Conservation (phyloP, 2,113 vertebrate genomes). For the Carassius gibelio region DNA sequence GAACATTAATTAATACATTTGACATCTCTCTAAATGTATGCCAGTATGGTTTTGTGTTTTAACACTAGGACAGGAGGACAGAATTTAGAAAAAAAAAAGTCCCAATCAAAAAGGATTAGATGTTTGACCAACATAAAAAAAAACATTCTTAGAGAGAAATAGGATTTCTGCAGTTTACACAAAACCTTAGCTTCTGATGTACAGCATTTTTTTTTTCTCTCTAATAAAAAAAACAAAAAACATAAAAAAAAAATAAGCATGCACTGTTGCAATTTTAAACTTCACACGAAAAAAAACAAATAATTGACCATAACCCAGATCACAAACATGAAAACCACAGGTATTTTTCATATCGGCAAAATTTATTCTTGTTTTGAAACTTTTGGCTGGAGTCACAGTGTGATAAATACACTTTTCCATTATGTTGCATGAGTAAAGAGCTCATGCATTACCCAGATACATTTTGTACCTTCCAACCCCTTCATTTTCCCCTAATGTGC, state of each 20-base stretch:
- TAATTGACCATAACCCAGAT: background rate
- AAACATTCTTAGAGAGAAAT: background rate
- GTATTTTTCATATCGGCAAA: background rate
- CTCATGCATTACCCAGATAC: background rate
- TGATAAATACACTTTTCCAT: conserved; percentile 28
- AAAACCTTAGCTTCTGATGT: background rate
- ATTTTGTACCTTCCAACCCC: conserved; percentile 34
- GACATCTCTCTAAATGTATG: too few relatives aligned
- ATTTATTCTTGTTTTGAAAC: background rate
- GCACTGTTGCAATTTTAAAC: background rate
- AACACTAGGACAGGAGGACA: background rate
- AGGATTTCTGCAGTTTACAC: background rate
- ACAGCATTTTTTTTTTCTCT: background rate
- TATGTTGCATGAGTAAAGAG: background rate
- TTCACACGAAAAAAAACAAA: background rate
- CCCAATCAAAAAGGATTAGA: too few relatives aligned
- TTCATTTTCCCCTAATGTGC: conserved; percentile 22
- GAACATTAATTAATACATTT: too few relatives aligned
- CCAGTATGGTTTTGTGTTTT: background rate
- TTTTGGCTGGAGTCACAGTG: background rate
- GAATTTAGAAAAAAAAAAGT: background rate
- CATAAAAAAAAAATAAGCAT: background rate
- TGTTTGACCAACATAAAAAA: too few relatives aligned
- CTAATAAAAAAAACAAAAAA: background rate
- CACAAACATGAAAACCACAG: background rate